Evolutionary conservation across 30 jellyfish, hydroid and myxozoan genomes (phyloP).

Genomic region (Catostylus mosaicus): DNA sequence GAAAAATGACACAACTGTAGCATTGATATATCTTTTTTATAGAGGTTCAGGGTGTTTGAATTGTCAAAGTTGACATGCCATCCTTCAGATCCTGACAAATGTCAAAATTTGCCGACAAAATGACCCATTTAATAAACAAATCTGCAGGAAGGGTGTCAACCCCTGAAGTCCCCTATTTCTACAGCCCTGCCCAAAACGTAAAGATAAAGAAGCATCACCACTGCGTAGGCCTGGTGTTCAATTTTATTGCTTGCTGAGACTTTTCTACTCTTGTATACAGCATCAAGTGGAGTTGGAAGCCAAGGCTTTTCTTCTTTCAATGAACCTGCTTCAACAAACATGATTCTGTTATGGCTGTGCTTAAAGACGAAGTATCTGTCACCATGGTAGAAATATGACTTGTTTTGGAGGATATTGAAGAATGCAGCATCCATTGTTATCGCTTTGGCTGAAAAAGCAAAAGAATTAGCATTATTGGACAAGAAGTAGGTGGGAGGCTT

Average conservation of each 20-base stretch:
- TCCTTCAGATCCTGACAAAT: too few relatives aligned
- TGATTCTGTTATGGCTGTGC: not conserved
- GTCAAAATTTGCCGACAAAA: too few relatives aligned
- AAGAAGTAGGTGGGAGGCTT: not conserved
- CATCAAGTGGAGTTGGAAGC: constrained; percentile 19
- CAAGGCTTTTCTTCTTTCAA: not conserved
- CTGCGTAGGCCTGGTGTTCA: not conserved
- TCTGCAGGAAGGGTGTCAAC: too few relatives aligned
- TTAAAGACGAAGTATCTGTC: constrained; percentile 13
- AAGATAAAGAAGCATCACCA: not conserved
- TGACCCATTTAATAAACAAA: too few relatives aligned
- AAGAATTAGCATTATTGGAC: not conserved
- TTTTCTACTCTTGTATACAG: not conserved
- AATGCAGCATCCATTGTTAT: constrained; percentile 23
- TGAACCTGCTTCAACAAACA: not conserved
- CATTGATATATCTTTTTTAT: too few relatives aligned
- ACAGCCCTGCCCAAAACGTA: too few relatives aligned
- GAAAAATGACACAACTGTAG: too few relatives aligned
- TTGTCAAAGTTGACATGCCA: too few relatives aligned
- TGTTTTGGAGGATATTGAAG: not conserved
- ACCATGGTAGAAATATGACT: constrained; percentile 13
- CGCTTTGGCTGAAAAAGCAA: not conserved
- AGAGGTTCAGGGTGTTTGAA: too few relatives aligned
- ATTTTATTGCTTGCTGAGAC: not conserved
- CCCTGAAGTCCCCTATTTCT: too few relatives aligned